Evolutionary conservation across 2,113 vertebrate species (phyloP).

Genomic region (Podarcis cretensis): DNA sequence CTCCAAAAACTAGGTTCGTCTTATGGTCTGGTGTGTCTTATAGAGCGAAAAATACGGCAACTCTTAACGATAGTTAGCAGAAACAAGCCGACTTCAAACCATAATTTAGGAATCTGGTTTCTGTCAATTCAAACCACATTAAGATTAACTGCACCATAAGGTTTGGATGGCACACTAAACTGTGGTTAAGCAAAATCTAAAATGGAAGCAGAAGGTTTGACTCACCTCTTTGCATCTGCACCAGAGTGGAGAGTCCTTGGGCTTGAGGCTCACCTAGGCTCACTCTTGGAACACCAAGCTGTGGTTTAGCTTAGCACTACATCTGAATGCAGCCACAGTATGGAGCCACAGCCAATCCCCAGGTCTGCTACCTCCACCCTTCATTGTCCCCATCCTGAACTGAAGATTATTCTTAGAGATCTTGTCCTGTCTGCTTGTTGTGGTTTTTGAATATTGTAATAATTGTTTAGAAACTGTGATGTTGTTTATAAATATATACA

Average conservation of each 20-base stretch:
- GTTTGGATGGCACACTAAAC: not conserved
- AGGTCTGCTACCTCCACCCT: constrained; percentile 4
- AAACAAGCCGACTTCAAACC: not conserved
- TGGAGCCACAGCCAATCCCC: not conserved
- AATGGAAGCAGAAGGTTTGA: no score
- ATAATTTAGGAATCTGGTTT: not conserved
- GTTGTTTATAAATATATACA: constrained; percentile 44
- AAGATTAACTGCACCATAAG: not conserved
- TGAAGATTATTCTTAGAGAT: not conserved
- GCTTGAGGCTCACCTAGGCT: not conserved
- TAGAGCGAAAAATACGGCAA: no score
- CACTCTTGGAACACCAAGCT: not conserved
- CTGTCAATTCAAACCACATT: not conserved
- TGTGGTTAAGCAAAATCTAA: not conserved
- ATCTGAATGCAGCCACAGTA: not conserved
- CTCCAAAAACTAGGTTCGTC: no score
- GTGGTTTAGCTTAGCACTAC: not conserved
- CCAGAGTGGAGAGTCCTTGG: not conserved
- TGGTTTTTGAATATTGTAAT: constrained; percentile 60
- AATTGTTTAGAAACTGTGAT: constrained; percentile 60
- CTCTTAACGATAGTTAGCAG: not conserved
- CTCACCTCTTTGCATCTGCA: not conserved
- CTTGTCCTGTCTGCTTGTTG: constrained; percentile 45
- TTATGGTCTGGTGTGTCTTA: no score
- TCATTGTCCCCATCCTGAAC: not conserved